Base-by-base conservation (phyloP, 2,797 vertebrate species). In the Peromyscus attwateri region DNA sequence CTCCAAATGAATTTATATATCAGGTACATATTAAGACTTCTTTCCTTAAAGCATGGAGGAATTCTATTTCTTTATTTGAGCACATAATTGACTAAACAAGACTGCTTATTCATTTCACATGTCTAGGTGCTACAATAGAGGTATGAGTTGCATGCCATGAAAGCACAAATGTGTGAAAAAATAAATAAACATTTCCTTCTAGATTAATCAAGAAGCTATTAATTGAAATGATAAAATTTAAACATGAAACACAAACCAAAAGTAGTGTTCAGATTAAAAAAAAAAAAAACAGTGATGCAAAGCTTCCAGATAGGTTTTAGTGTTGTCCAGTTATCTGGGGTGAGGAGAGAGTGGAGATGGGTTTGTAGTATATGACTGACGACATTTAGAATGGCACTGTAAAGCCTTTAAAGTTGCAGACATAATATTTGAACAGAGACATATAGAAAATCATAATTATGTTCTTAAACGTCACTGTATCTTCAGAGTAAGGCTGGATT, bases 221-320 rank as follows among this genome's bases (percentile, higher is more conserved):
- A 66, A 83, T 83, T 95, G 13, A 34, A 91, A 84, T 88, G 46
- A 14, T 68, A 92, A 62, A 60, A 80, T 75, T 80, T 79, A 84
- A 87, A 27, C 37, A 88, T 17, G 29, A 87, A 87, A 91, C 27
- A 40, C 19, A 16, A 80, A 87, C 12, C 9, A 49, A 85, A 68
- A n/a, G 8, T 34, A 16, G 2, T 14, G 55, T 85, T 68, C n/a
- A n/a, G 43, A 23, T 37, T 10, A 25, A 62, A 62, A 25, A 97
- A 25, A 60, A 62, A 25, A 97, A 76, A 87, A 60, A 37, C 1
- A 87, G 21, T 37, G 68, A 87, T 66, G 34, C 27, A 73, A 94
- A 85, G 3, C 12, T 70, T 37, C 29, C 46, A 80, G 34, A 25
- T 43, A 43, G 31, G 2, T 85, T 91, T 76, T 49, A 12, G 52